Percentiles rank a stretch among this genome's conserved stretches.
These are phyloP conservation scores for Drosophila subpulchrella DNA, from an alignment of 1,140 invertebrate species.

Conservation along the genomic window DNA sequence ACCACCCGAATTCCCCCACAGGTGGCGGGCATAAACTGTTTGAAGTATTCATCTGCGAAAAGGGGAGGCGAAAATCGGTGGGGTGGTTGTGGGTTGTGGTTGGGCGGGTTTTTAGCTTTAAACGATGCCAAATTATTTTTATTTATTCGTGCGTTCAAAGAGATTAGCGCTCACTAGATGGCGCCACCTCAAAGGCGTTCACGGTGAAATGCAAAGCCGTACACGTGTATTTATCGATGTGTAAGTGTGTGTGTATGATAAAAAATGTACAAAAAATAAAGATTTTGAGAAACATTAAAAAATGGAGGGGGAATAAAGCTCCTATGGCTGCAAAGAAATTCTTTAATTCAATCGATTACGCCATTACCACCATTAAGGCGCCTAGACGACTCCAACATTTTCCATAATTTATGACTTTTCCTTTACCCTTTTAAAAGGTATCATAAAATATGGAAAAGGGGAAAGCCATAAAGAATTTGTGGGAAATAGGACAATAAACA, in stretches of 20 bases:
- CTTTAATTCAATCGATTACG: slow-evolving; percentile 36
- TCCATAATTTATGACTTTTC: slow-evolving; percentile 19
- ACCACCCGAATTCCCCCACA: slow-evolving; percentile 1
- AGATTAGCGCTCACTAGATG: slow-evolving; percentile 60
- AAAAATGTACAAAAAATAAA: neutral
- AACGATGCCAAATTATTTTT: slow-evolving; percentile 72
- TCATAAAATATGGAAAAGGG: neutral
- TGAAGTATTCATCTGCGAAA: slow-evolving; percentile 47
- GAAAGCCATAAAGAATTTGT: neutral
- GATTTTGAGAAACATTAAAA: neutral
- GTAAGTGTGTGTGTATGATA: too few species aligned
- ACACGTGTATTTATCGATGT: slow-evolving; percentile 25
- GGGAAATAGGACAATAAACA: neutral
- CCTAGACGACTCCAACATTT: slow-evolving; percentile 12
- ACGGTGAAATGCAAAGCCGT: slow-evolving; percentile 30
- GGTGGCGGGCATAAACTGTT: slow-evolving; percentile 63
- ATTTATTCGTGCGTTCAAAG: slow-evolving; percentile 76
- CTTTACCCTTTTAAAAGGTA: slow-evolving; percentile 1
- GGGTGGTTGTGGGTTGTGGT: neutral
- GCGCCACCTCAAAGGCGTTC: slow-evolving; percentile 38
- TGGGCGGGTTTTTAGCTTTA: neutral
- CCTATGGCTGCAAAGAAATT: neutral
- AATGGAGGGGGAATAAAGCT: neutral
- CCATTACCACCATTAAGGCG: slow-evolving; percentile 26
- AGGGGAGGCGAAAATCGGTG: neutral